A percentile compares a stretch with the other conserved stretches of the same genome.
Evolutionary conservation across 1,140 invertebrate species (phyloP).

Genomic region (Lepidurus arcticus): DNA sequence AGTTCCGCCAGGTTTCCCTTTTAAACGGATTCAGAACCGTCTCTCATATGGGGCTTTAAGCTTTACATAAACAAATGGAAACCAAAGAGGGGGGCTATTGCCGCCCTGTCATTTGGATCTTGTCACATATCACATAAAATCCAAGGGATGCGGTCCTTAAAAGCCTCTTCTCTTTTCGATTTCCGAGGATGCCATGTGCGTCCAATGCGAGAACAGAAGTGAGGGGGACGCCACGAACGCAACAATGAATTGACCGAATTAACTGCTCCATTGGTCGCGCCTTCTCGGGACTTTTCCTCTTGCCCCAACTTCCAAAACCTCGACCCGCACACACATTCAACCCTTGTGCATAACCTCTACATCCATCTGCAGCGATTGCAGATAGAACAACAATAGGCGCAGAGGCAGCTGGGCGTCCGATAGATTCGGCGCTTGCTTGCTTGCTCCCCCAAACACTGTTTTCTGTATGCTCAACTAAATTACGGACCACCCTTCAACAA

Average conservation of each 20-base stretch:
- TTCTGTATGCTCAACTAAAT: background rate
- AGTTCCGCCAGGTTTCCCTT: background rate
- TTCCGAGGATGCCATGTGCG: background rate
- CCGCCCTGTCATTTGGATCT: background rate
- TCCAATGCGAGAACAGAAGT: background rate
- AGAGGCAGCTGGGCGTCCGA: background rate
- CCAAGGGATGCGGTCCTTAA: background rate
- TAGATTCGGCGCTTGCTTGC: background rate
- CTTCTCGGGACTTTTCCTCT: background rate
- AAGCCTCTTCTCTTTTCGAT: background rate
- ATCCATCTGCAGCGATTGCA: background rate
- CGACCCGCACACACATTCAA: background rate
- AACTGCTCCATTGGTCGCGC: background rate
- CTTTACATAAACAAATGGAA: background rate
- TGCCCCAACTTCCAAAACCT: background rate
- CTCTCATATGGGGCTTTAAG: background rate
- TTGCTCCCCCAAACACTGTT: background rate
- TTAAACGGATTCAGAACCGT: background rate
- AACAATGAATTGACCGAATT: constrained; percentile 10
- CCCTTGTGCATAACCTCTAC: background rate
- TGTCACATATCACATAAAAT: background rate
- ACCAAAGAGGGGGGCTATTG: background rate
- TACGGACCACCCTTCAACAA: background rate
- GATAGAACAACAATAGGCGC: background rate
- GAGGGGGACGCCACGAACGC: background rate